Base-by-base conservation (phyloP, 2,888 invertebrate species). In the Dasysyrphus albostriatus region DNA sequence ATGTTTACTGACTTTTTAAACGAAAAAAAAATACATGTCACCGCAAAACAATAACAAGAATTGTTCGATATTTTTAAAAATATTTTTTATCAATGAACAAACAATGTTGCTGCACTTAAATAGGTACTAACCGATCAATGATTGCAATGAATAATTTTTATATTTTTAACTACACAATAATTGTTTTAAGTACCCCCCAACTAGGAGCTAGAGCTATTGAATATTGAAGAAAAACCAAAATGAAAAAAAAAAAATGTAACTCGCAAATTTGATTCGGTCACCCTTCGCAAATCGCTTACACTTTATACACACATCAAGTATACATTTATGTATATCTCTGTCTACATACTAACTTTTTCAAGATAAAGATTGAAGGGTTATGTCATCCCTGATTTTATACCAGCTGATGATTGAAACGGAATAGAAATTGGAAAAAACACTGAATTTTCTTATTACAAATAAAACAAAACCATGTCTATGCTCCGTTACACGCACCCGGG, bases 301-400 rank as follows among this genome's bases (percentile, higher is more conserved):
- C 19, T 7, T 34, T 19, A 34, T 37, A 69, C 32, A 67, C 65
- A 69, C 24, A 47, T n/a, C 8, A 51, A 8, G 29, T 12, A 7
- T 39, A 39, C 19, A 12, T 39, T 8, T 34, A 5, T 5, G 29
- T n/a, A 44, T n/a, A 24, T 3, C 5, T 12, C 5, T 47, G 1
- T 34, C 16, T 51, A 47, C 12, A 19, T 47, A 65, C 51, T 69
- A 14, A 37, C 37, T 51, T 69, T 61, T 61, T 61, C 24, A 39
- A 54, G 54, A 69, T 54, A 69, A 54, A 54, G 39, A 19, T 39
- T 54, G 24, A 69, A 69, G 69, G 69, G 69, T 69, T 69, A 69
- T 69, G 69, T 69, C 69, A 69, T 69, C 51, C 54, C 69, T 14
- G 54, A 54, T 51, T 54, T 69, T 69, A 69, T 6, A 54, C 39